phyloP scores from a whole-genome alignment of 2,888 invertebrate species.

The Endomychus coccineus region DNA sequence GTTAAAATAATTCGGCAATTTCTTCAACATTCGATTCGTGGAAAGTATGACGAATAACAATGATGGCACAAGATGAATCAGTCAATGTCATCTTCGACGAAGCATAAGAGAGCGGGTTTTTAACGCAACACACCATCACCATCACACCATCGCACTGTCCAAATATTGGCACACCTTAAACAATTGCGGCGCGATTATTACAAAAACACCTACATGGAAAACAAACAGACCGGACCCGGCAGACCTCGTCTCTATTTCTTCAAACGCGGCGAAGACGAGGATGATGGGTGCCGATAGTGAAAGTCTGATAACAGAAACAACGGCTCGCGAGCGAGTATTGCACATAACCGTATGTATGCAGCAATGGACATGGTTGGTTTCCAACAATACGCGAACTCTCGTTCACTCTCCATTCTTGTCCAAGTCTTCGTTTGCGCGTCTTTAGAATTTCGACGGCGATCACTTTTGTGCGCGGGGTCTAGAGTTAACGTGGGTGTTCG shows the following conservation, averaged over 20 bases:
- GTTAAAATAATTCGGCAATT: no score
- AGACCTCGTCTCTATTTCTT: no score
- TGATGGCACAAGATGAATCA: no score
- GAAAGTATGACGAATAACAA: no score
- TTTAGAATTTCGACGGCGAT: conserved; percentile 2
- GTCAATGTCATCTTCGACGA: conserved; percentile 8
- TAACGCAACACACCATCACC: conserved; percentile 1
- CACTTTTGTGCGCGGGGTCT: neutral
- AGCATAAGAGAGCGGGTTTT: no score
- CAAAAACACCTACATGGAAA: conserved; percentile 14
- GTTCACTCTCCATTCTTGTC: conserved; percentile 20
- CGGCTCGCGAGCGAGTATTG: no score
- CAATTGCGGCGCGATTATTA: conserved; percentile 13
- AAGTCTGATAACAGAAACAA: conserved; percentile 45
- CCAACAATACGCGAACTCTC: conserved; percentile 39
- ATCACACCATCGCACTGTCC: conserved; percentile 6
- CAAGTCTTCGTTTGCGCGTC: conserved; percentile 29
- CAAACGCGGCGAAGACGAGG: no score
- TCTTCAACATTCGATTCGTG: no score
- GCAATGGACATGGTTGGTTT: conserved; percentile 42
- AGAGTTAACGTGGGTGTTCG: conserved; percentile 7
- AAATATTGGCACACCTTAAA: conserved; percentile 16
- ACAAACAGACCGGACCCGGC: conserved; percentile 6
- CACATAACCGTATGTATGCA: conserved; percentile 32
- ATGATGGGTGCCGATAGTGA: conserved; percentile 43